phyloP scores from a whole-genome alignment of 1,140 invertebrate species.

The Bombus cullumanus region DNA sequence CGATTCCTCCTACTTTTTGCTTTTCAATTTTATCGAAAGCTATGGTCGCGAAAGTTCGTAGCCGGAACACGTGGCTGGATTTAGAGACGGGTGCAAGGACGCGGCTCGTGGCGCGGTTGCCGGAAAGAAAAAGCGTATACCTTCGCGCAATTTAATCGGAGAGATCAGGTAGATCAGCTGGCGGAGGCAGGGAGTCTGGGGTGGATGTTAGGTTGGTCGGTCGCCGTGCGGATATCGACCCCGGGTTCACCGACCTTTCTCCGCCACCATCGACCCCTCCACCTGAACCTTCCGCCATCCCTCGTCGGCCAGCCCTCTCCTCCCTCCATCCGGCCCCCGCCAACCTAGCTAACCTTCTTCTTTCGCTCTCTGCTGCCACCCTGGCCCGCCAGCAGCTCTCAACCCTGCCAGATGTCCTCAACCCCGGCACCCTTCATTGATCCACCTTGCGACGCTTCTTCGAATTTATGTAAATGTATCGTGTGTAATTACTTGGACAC shows the following conservation, averaged over 20 bases:
- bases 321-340: conserved; percentile 47
- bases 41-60: too few species aligned
- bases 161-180: conserved; percentile 68
- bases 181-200: conserved; percentile 66
- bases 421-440: conserved; percentile 50
- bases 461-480: too few species aligned
- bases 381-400: conserved; percentile 61
- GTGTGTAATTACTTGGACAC: too few species aligned
- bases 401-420: conserved; percentile 66
- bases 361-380: conserved; percentile 37
- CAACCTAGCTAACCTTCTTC: conserved; percentile 38
- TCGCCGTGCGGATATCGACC: conserved; percentile 69
- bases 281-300: conserved; percentile 64
- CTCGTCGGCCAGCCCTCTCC: conserved; percentile 51
- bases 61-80: conserved; percentile 11
- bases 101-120: conserved; percentile 12
- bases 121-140: conserved; percentile 46
- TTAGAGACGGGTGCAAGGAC: conserved; percentile 34
- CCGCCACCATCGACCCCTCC: conserved; percentile 68
- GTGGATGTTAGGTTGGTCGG: conserved; percentile 69
- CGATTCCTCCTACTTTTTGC: too few species aligned
- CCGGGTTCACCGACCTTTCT: conserved; percentile 70
- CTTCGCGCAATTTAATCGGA: conserved; percentile 65
- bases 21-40: too few species aligned
- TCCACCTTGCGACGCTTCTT: neutral